A percentile compares a stretch with the other conserved stretches of the same genome.
phyloP scores from a whole-genome alignment of 2,797 vertebrate species.

The Leptoclinus maculatus region DNA sequence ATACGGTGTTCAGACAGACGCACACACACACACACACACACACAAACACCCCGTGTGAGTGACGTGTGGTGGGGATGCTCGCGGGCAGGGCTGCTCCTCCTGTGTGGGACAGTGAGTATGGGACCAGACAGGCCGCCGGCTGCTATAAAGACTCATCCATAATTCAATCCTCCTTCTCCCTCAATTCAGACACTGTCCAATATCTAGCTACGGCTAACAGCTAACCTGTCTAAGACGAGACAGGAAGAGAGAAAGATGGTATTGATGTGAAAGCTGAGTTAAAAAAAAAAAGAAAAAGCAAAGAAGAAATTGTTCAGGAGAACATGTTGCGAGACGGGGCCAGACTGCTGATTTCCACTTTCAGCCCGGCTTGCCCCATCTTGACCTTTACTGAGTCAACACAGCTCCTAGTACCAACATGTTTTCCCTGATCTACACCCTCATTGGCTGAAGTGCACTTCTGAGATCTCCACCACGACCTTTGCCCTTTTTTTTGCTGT shows the following conservation, averaged over 20 bases:
- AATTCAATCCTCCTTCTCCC: slow-evolving; percentile 69
- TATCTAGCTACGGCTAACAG: slow-evolving; percentile 46
- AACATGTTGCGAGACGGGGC: slow-evolving; percentile 5
- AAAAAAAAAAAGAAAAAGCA: slow-evolving; percentile 12
- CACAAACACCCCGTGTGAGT: slow-evolving; percentile 55
- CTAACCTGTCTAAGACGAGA: slow-evolving; percentile 45
- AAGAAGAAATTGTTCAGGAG: slow-evolving; percentile 11
- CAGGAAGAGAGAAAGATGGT: background rate
- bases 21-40: slow-evolving; percentile 32
- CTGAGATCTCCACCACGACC: slow-evolving; percentile 59
- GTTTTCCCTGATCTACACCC: slow-evolving; percentile 60
- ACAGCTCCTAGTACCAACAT: slow-evolving; percentile 52
- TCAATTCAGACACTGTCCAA: slow-evolving; percentile 58
- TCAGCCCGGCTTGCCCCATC: slow-evolving; percentile 40
- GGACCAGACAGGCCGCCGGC: slow-evolving; percentile 71
- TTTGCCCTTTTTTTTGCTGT: slow-evolving; percentile 62
- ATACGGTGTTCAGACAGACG: slow-evolving; percentile 14
- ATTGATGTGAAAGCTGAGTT: slow-evolving; percentile 11
- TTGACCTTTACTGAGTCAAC: slow-evolving; percentile 68
- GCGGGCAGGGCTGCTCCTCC: slow-evolving; percentile 58
- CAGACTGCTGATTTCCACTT: slow-evolving; percentile 52
- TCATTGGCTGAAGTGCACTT: slow-evolving; percentile 67
- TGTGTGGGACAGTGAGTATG: slow-evolving; percentile 71
- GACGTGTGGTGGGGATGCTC: slow-evolving; percentile 61
- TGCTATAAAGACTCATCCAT: slow-evolving; percentile 77